These are phyloP conservation scores for Leptura quadrifasciata DNA, from an alignment of 2,888 invertebrate genomes.

Conservation along the genomic window DNA sequence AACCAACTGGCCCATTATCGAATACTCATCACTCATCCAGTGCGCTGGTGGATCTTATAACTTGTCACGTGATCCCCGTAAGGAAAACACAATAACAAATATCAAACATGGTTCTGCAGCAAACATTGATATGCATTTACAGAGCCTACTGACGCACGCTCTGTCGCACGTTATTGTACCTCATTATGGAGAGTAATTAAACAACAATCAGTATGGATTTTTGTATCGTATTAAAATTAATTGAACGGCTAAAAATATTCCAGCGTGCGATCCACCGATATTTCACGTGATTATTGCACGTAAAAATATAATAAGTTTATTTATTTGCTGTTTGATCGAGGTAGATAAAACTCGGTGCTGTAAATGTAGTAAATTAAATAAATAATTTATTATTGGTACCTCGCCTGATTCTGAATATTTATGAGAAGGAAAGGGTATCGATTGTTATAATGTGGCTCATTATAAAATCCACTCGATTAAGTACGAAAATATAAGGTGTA, in stretches of 20 bases:
- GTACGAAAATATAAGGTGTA: no score
- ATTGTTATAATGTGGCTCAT: neutral
- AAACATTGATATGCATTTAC: neutral
- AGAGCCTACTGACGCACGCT: neutral
- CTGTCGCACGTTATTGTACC: neutral
- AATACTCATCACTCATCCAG: neutral
- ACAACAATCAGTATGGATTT: slow-evolving; percentile 29
- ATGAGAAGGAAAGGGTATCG: neutral
- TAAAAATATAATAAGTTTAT: slow-evolving; percentile 23
- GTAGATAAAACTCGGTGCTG: slow-evolving; percentile 4
- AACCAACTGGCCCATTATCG: neutral
- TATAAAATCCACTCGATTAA: no score
- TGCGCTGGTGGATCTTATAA: neutral
- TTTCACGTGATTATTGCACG: slow-evolving; percentile 26
- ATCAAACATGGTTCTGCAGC: slow-evolving; percentile 3
- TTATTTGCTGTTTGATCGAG: slow-evolving; percentile 26
- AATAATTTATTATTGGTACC: slow-evolving; percentile 3
- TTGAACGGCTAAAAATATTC: slow-evolving; percentile 28
- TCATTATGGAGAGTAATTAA: slow-evolving; percentile 20
- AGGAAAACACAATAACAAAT: neutral
- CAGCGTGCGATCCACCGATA: slow-evolving; percentile 3
- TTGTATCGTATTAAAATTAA: slow-evolving; percentile 23
- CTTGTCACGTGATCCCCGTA: neutral
- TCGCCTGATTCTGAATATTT: neutral
- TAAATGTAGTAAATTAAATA: slow-evolving; percentile 20